Evolutionary conservation across 2,113 vertebrate genomes (phyloP).

Genomic region (Saguinus imperator): DNA sequence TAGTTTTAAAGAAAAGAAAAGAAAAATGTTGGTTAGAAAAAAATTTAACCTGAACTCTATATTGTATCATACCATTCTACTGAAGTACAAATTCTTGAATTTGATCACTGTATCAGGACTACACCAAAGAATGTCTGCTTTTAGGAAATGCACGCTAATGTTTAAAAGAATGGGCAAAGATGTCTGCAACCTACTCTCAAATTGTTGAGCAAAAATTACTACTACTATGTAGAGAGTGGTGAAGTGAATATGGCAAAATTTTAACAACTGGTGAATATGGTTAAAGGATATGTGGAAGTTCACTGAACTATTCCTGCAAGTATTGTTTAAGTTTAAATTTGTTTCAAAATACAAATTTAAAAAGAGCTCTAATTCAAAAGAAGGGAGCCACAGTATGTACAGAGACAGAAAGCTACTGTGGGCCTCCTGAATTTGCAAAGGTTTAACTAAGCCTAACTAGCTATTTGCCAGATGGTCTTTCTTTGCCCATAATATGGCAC

Average conservation of each 20-base stretch:
- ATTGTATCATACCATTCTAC: not conserved
- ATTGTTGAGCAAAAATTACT: not conserved
- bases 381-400: not conserved
- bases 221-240: not conserved
- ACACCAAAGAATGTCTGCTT: not conserved
- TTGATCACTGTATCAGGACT: not conserved
- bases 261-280: not conserved
- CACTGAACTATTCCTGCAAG: not conserved
- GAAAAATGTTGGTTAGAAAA: not conserved
- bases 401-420: not conserved
- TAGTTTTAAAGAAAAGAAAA: no score
- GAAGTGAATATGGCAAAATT: not conserved
- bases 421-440: not conserved
- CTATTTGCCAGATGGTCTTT: not conserved
- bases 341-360: not conserved
- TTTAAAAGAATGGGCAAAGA: not conserved
- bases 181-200: not conserved
- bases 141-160: not conserved
- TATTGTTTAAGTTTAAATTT: not conserved
- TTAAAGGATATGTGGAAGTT: not conserved
- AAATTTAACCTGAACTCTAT: not conserved
- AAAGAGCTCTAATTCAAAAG: not conserved
- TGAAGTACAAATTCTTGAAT: not conserved
- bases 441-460: not conserved
- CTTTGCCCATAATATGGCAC: not conserved